Percentiles rank a stretch among this genome's conserved stretches.
These are phyloP conservation scores for Andrena cerasifolii DNA, from an alignment of 1,140 invertebrate species.

Conservation along the genomic window DNA sequence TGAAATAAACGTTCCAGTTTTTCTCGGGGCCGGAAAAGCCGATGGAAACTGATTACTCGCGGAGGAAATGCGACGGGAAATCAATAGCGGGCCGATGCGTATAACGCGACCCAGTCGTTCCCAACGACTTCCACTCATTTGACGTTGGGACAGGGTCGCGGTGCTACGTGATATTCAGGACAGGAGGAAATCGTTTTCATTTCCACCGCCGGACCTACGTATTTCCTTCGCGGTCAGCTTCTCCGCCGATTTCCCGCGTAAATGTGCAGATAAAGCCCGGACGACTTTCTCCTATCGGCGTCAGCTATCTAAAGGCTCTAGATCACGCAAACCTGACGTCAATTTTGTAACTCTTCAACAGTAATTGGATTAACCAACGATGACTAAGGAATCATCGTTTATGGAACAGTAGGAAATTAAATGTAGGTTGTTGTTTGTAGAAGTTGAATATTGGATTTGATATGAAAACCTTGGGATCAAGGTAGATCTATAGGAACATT, in stretches of 20 bases:
- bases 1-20: constrained; percentile 25
- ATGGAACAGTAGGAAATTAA: too few species aligned
- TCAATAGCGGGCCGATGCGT: constrained; percentile 37
- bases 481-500: too few species aligned
- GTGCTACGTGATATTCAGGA: constrained; percentile 15
- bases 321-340: too few species aligned
- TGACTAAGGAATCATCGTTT: too few species aligned
- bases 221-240: not conserved
- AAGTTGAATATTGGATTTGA: too few species aligned
- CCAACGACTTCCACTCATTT: constrained; percentile 6
- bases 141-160: constrained; percentile 16
- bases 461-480: too few species aligned
- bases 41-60: constrained; percentile 43
- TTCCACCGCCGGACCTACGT: not conserved
- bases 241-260: not conserved
- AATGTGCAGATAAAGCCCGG: not conserved
- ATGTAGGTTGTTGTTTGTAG: too few species aligned
- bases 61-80: constrained; percentile 45
- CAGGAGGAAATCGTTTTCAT: constrained; percentile 44
- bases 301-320: too few species aligned
- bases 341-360: too few species aligned
- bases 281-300: too few species aligned
- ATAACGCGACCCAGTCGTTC: constrained; percentile 7
- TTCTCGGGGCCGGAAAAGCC: constrained; percentile 11
- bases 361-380: too few species aligned